A percentile compares a stretch with the other conserved stretches of the same genome.
phyloP scores from a whole-genome alignment of 1,140 invertebrate genomes.

The Wiebesia pumilae region DNA sequence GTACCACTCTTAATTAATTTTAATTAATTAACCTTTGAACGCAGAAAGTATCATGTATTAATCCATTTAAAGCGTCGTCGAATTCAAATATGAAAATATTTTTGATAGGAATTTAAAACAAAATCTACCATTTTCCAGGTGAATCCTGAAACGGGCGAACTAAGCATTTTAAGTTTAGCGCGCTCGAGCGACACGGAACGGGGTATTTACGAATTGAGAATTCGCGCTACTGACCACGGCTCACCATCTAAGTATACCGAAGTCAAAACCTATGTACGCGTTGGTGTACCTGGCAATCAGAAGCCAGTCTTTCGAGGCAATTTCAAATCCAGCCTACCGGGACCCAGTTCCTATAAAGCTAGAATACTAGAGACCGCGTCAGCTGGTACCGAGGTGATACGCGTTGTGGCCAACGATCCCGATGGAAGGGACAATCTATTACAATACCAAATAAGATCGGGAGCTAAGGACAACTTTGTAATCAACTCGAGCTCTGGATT shows the following conservation, averaged over 20 bases:
- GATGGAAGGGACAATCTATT: conserved; percentile 83
- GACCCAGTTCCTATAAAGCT: conserved; percentile 81
- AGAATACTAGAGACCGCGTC: conserved; percentile 82
- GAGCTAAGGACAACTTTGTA: conserved; percentile 87
- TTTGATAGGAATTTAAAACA: neutral
- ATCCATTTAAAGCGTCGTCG: neutral
- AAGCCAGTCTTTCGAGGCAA: conserved; percentile 84
- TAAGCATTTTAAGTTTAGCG: conserved; percentile 79
- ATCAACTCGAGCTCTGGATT: conserved; percentile 83
- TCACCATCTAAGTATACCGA: conserved; percentile 80
- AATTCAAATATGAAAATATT: neutral
- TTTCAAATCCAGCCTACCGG: conserved; percentile 75
- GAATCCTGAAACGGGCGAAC: conserved; percentile 82
- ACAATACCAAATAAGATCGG: conserved; percentile 83
- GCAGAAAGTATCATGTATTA: no score
- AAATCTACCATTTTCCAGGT: conserved; percentile 74
- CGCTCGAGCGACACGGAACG: conserved; percentile 83
- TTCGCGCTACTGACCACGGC: conserved; percentile 84
- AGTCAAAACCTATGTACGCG: conserved; percentile 80
- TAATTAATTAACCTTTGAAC: no score
- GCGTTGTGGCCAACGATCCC: conserved; percentile 83
- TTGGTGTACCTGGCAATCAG: conserved; percentile 86
- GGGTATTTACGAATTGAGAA: conserved; percentile 82
- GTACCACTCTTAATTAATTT: no score
- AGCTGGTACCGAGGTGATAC: conserved; percentile 82